phyloP scores from a whole-genome alignment of 2,113 vertebrate species.

The Elephantulus edwardii region DNA sequence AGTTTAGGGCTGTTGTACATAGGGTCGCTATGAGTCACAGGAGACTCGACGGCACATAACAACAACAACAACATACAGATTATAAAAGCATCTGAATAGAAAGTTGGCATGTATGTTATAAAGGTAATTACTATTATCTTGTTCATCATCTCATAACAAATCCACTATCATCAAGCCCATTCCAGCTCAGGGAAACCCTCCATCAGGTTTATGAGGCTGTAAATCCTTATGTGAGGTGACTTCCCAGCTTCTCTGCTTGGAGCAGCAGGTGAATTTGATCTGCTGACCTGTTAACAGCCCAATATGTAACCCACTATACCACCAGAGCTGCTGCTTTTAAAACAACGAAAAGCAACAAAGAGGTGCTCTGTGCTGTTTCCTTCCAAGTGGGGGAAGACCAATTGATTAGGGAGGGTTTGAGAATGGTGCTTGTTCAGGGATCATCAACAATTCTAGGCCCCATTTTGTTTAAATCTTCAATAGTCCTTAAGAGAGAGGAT shows the following conservation, averaged over 20 bases:
- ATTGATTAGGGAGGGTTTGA: background rate
- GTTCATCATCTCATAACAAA: too few relatives aligned
- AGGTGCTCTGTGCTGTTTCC: background rate
- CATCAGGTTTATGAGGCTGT: too few relatives aligned
- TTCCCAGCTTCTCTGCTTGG: too few relatives aligned
- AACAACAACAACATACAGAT: background rate
- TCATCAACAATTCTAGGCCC: background rate
- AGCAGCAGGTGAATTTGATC: too few relatives aligned
- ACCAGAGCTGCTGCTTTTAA: background rate
- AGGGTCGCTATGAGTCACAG: conserved; percentile 16
- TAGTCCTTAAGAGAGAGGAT: background rate
- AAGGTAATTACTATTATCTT: background rate
- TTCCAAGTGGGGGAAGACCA: background rate
- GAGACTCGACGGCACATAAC: background rate
- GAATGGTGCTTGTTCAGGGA: accelerated
- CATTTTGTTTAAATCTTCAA: background rate
- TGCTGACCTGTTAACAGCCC: too few relatives aligned
- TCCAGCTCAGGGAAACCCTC: too few relatives aligned
- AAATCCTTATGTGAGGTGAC: too few relatives aligned
- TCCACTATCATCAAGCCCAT: too few relatives aligned
- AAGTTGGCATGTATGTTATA: background rate
- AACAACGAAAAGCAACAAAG: background rate
- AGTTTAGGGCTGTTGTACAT: background rate
- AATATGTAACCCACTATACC: too few relatives aligned
- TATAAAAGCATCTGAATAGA: background rate